phyloP scores from a whole-genome alignment of 2,797 vertebrate genomes.

The Clarias platycephalus region DNA sequence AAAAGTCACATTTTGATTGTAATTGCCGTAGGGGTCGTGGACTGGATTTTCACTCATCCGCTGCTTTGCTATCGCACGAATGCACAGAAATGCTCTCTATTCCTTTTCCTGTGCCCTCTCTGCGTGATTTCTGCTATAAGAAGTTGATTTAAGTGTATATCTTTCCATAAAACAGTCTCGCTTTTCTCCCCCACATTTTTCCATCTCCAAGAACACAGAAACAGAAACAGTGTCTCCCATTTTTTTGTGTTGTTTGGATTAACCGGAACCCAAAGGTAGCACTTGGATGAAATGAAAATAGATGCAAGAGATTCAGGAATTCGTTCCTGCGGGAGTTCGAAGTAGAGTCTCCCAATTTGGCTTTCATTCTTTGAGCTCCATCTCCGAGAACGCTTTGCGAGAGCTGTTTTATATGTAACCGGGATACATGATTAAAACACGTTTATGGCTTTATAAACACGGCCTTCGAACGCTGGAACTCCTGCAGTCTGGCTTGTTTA shows the following conservation, averaged over 20 bases:
- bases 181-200: conserved; percentile 23
- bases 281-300: conserved; percentile 40
- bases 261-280: conserved; percentile 39
- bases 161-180: not conserved
- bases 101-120: not conserved
- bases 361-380: not conserved
- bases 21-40: not conserved
- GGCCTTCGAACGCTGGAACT: not conserved
- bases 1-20: not conserved
- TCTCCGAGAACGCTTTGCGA: not conserved
- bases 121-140: not conserved
- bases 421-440: not conserved
- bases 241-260: conserved; percentile 42
- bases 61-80: not conserved
- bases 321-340: conserved; percentile 30
- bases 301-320: conserved; percentile 39
- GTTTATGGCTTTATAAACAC: conserved; percentile 9
- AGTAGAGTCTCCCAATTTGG: conserved; percentile 35
- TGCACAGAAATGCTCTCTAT: not conserved
- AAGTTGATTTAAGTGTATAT: not conserved
- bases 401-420: conserved; percentile 3
- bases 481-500: not conserved
- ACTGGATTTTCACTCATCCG: not conserved
- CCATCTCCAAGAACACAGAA: conserved; percentile 11
- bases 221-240: conserved; percentile 41